Evolutionary conservation across 2,888 invertebrate genomes (phyloP), one percentile per base, ranked within the genome.

Genomic region (Amblyjoppa proteus): DNA sequence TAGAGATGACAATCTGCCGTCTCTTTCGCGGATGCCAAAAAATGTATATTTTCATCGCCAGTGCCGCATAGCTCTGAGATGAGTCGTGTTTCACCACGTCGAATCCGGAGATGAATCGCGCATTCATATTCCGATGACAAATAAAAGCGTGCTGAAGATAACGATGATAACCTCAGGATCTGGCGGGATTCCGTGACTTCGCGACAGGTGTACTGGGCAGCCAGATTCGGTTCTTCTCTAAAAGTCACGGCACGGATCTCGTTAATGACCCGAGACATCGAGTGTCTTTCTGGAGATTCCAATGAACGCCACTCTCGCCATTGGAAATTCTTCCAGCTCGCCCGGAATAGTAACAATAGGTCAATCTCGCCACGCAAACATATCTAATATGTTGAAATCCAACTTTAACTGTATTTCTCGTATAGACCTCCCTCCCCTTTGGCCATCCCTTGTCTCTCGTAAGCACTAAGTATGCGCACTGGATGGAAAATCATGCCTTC

Each of bases 371-470:
- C 53, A 20, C 25, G 53, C 20, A 56, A 56, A 20, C 38, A 41
- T 9, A 9, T 5, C 25, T n/a, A 9, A 53, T 38, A 49, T 71
- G 58, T 38, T 64, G 53, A 64, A 79, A 80, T 76, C 34, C 34
- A 16, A 66, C 71, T 66, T 66, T 71, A 6, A 41, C 38, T 5
- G 38, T 6, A 41, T 41, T 9, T 1, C 16, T 61, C 41, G 28
- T 31, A 4, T 28, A n/a, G 11, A 64, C 2, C 75, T 49, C 20
- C 49, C 51, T 49, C 28, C 51, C 41, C 34, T 45, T 56, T 58
- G 66, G 68, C 34, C 76, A 81, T 74, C 73, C 53, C 31, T 78
- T 53, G 45, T 58, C 38, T 74, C 53, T 77, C 77, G 2, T 16
- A 51, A 31, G 31, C 31, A 31, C 2, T 31, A 31, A 31, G 31